Percentiles rank a stretch among this genome's conserved stretches.
phyloP scores from a whole-genome alignment of 2,797 vertebrate genomes.

The Sandelia bainsii region DNA sequence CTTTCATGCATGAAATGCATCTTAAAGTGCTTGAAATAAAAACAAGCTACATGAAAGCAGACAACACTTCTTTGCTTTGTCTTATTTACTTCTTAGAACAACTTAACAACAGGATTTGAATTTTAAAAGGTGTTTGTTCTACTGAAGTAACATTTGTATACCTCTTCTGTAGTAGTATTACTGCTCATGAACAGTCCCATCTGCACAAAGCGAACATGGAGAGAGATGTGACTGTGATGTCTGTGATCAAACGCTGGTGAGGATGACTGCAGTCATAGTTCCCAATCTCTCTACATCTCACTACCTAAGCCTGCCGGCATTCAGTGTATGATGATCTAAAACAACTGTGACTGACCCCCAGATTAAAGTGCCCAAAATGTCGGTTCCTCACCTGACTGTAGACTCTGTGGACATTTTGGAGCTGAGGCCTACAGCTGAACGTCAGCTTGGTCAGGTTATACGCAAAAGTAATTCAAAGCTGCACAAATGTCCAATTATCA shows the following conservation, averaged over 20 bases:
- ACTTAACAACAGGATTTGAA: background rate
- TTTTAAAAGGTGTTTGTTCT: background rate
- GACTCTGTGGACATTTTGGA: constrained; percentile 4
- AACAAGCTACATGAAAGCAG: background rate
- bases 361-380: constrained; percentile 81
- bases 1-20: background rate
- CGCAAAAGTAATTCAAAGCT: constrained; percentile 47
- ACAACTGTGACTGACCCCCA: constrained; percentile 84
- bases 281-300: constrained; percentile 73
- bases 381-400: constrained; percentile 42
- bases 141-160: background rate
- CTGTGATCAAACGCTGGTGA: constrained; percentile 50
- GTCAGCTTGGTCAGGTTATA: constrained; percentile 4
- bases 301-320: constrained; percentile 80
- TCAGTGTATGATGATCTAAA: constrained; percentile 82
- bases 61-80: background rate
- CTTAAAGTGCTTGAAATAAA: background rate
- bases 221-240: constrained; percentile 28
- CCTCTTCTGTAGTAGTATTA: background rate
- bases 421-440: constrained; percentile 30
- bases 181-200: constrained; percentile 31
- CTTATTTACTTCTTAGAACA: background rate
- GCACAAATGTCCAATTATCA: constrained; percentile 54
- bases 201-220: constrained; percentile 22
- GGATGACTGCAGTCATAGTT: constrained; percentile 70